phyloP scores from a whole-genome alignment of 2,888 invertebrate genomes.

The Catocala sponsa region DNA sequence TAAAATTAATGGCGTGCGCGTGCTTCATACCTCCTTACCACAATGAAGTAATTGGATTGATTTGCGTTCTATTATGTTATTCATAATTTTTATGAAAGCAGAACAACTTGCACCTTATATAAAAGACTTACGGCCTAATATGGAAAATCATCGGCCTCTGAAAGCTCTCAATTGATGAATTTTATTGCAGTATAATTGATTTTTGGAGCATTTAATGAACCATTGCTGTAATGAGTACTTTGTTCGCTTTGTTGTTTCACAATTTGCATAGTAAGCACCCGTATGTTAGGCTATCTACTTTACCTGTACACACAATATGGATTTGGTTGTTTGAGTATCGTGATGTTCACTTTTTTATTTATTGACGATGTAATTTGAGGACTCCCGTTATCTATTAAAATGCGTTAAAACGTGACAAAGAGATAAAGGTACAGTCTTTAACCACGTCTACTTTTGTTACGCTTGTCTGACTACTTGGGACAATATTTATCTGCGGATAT shows the following conservation, averaged over 20 bases:
- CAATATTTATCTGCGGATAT: slow-evolving; percentile 72
- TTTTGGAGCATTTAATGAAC: slow-evolving; percentile 66
- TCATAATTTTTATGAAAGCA: slow-evolving; percentile 56
- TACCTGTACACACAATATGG: slow-evolving; percentile 38
- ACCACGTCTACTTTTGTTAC: slow-evolving; percentile 54
- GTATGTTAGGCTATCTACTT: slow-evolving; percentile 60
- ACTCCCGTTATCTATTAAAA: slow-evolving; percentile 38
- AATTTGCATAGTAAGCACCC: slow-evolving; percentile 69
- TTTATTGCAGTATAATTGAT: slow-evolving; percentile 78
- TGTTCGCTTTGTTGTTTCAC: slow-evolving; percentile 64
- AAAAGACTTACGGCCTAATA: slow-evolving; percentile 39
- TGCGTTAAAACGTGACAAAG: slow-evolving; percentile 49
- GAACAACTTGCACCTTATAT: slow-evolving; percentile 46
- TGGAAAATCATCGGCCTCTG: slow-evolving; percentile 28
- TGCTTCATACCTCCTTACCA: slow-evolving; percentile 56
- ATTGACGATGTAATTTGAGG: slow-evolving; percentile 41
- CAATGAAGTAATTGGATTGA: slow-evolving; percentile 75
- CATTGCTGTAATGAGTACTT: slow-evolving; percentile 47
- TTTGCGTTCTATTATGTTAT: slow-evolving; percentile 70
- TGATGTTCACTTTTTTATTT: slow-evolving; percentile 53
- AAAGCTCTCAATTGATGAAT: slow-evolving; percentile 67
- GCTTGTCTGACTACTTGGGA: slow-evolving; percentile 65
- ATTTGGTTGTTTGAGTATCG: slow-evolving; percentile 45
- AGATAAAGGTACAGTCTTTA: slow-evolving; percentile 26
- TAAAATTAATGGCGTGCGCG: slow-evolving; percentile 76